Evolutionary conservation across 37 sponge, comb jelly and placozoan species (phyloP).

Genomic region (Petrosia ficiformis): DNA sequence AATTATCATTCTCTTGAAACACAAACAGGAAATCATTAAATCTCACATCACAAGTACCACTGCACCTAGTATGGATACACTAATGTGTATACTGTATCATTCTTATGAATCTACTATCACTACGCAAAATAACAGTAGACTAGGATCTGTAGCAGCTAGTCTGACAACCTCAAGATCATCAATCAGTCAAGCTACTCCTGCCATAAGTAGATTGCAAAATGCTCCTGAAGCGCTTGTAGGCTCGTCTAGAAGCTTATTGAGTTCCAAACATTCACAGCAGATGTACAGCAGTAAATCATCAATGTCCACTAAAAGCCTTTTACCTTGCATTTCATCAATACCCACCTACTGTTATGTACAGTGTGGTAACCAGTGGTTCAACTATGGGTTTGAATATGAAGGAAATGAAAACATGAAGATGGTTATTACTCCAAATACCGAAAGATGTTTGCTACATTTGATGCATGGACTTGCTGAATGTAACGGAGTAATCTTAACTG

Average conservation of each 20-base stretch:
- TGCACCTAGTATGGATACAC: not conserved
- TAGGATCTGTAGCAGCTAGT: not conserved
- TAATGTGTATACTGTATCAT: not conserved
- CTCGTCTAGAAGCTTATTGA: slow-evolving; percentile 24
- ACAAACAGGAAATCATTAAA: slow-evolving; percentile 15
- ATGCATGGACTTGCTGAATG: not conserved
- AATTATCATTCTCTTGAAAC: slow-evolving; percentile 21
- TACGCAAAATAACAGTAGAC: not conserved
- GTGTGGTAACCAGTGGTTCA: slow-evolving; percentile 19
- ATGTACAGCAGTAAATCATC: not conserved
- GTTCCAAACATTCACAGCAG: not conserved
- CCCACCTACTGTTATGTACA: slow-evolving; percentile 32
- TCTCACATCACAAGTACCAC: not conserved
- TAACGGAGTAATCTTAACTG: not conserved
- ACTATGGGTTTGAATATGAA: slow-evolving; percentile 59
- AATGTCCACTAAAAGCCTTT: slow-evolving; percentile 3
- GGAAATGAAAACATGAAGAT: slow-evolving; percentile 2
- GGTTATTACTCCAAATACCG: slow-evolving; percentile 30
- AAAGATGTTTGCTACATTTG: slow-evolving; percentile 24
- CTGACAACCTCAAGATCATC: not conserved
- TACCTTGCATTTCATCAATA: not conserved
- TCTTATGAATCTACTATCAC: not conserved
- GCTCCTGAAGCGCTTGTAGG: slow-evolving; percentile 15
- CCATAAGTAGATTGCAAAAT: not conserved
- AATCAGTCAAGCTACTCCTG: not conserved